These are phyloP conservation scores for Caenorhabditis tropicalis DNA, from an alignment of 1,140 invertebrate genomes.

Conservation along the genomic window DNA sequence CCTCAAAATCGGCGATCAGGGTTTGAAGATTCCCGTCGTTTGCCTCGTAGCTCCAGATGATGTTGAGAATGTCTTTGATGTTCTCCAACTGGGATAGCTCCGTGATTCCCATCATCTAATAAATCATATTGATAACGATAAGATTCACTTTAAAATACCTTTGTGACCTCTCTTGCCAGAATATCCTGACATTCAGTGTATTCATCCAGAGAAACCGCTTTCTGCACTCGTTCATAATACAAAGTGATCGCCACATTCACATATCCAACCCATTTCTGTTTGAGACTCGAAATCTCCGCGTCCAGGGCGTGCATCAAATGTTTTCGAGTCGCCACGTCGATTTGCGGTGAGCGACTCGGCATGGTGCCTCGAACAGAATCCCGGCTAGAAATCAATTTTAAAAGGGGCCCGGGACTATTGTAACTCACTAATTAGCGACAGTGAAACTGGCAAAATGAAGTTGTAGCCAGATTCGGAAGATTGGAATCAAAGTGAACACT, in stretches of 20 bases:
- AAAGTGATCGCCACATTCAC: background rate
- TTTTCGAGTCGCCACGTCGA: background rate
- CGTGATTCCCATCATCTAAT: constrained; percentile 37
- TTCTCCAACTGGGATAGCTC: constrained; percentile 13
- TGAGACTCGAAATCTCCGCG: background rate
- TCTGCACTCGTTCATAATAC: constrained; percentile 9
- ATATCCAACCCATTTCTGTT: constrained; percentile 35
- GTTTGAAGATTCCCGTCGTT: background rate
- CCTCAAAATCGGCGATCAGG: constrained; percentile 11
- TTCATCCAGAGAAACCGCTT: constrained; percentile 4
- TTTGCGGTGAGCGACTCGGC: background rate
- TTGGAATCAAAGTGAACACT: background rate
- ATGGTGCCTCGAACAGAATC: constrained; percentile 5
- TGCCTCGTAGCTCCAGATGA: background rate
- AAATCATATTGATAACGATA: background rate
- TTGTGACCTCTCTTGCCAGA: background rate
- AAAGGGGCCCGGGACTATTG: background rate
- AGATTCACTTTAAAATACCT: no score
- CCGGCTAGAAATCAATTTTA: background rate
- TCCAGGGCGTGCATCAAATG: constrained; percentile 19
- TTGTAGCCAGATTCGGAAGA: constrained; percentile 14
- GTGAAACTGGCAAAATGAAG: background rate
- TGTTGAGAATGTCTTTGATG: constrained; percentile 28
- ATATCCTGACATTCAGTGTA: constrained; percentile 20
- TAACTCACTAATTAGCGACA: background rate